Base-by-base conservation (phyloP, 2,797 vertebrate genomes). In the Diglossa cyanea region DNA sequence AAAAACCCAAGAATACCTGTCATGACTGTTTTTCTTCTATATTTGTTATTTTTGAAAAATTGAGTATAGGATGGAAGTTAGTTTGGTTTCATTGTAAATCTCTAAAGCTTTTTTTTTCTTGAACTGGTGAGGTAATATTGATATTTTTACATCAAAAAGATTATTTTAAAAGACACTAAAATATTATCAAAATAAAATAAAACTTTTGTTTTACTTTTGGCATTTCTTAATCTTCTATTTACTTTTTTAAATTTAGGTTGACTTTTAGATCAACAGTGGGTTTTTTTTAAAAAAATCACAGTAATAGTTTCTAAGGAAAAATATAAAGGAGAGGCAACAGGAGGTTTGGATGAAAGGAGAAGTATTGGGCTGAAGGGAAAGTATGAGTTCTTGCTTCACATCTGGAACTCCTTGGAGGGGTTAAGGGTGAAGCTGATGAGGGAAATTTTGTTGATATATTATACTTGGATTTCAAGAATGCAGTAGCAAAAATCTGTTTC, bases 381-480 rank as follows among this genome's bases (percentile, higher is more conserved):
- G 21, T 47, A 57, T 30, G 50, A 84, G 42, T 62, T 86, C 35
- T 75, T 84, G 40, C 51, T 51, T 92, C 33, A 60, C 28, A 73
- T 51, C 15, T 28, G 53, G 62, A 87, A 6, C 17, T 85, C 44
- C 89, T 82, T 87, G 71, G 40, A 93, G 24, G 13, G 65, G 67
- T 94, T 91, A 87, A 63, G 63, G 76, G 30, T 39, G 44, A 91
- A 91, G 60, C 15, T 63, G 63, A 82, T 70, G 63, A 79, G 44
- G 39, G 72, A 95, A 70, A 75, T 86, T 50, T 86, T 6, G 16
- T 89, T 91, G 63, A 90, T 82, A 72, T 2, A 60, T 26, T 57
- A 25, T 73, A 31, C 20, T 71, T 77, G 60, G 50, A 82, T 89
- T 94, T 92, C 75, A 92, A 87, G 45, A 82, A 85, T 67, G 24